Conservation (phyloP, 2,888 invertebrate species). For the Oxyscelio sp. region DNA sequence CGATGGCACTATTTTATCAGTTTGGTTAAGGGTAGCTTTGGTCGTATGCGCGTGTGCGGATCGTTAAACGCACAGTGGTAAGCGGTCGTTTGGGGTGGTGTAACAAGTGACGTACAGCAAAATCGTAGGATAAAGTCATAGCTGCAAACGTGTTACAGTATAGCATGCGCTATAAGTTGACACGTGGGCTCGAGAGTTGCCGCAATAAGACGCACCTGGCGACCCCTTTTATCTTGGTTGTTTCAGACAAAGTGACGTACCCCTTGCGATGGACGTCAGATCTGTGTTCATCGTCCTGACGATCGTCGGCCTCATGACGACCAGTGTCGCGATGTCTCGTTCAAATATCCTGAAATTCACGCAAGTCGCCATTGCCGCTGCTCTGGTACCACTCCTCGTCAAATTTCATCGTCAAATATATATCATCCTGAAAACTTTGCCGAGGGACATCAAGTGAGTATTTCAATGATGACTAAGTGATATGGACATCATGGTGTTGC, state of each 20-base stretch:
- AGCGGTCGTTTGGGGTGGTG: slow-evolving; percentile 21
- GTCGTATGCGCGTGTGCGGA: slow-evolving; percentile 74
- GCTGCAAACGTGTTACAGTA: slow-evolving; percentile 10
- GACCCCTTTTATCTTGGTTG: slow-evolving; percentile 65
- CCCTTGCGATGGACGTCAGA: slow-evolving; percentile 84
- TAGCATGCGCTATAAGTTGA: slow-evolving; percentile 48
- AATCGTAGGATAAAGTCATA: slow-evolving; percentile 31
- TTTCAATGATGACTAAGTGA: no score
- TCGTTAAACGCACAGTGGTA: slow-evolving; percentile 69
- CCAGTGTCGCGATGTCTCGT: slow-evolving; percentile 82
- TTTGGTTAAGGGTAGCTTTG: not conserved
- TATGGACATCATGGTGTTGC: no score
- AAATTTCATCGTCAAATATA: slow-evolving; percentile 85
- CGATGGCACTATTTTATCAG: not conserved
- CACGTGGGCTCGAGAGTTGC: slow-evolving; percentile 48
- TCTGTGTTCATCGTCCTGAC: slow-evolving; percentile 83
- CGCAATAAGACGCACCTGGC: slow-evolving; percentile 62
- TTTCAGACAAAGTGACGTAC: slow-evolving; percentile 76
- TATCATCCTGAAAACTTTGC: slow-evolving; percentile 84
- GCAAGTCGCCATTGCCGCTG: slow-evolving; percentile 82
- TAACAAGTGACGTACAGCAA: slow-evolving; percentile 49
- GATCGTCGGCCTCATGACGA: slow-evolving; percentile 84
- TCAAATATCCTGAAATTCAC: slow-evolving; percentile 82
- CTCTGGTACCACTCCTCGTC: slow-evolving; percentile 81
- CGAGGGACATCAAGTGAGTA: slow-evolving; percentile 86